Evolutionary conservation across 1,140 invertebrate genomes (phyloP), one percentile per base, ranked within the genome.

Genomic region (Penaeus japonicus): DNA sequence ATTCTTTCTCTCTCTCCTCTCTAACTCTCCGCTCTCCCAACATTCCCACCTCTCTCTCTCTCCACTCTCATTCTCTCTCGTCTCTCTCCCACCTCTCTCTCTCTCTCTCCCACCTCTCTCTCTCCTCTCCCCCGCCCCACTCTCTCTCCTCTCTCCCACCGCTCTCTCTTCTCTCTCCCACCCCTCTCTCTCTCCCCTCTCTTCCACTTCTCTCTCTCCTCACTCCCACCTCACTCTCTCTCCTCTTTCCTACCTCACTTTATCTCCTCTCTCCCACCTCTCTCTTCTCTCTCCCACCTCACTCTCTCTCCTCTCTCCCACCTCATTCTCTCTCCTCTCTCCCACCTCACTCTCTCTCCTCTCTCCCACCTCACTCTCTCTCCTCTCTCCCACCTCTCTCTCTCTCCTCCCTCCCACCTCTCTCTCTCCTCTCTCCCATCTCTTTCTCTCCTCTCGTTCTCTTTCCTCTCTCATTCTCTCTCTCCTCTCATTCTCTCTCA

Each of bases 251-350:
- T 83, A 24, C 70, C 55, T 83, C 32, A 65, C 78, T 80, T 53
- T 80, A 35, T 80, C 78, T 80, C 78, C 55, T 53, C 55, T 53
- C 55, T 53, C 55, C 78, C 55, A 35, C 55, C 78, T 80, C 78
- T 80, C 78, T 80, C n/a, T n/a, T n/a, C n/a, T n/a, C n/a, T n/a
- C n/a, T n/a, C n/a, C n/a, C n/a, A n/a, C n/a, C 78, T 80, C 78
- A 53, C 78, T 80, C 78, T 80, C 78, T 80, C 32, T 80, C 78
- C 55, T 54, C 57, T 54, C 57, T 54, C 57, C 18, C 30, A 20
- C 24, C 78, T 80, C 78, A n/a, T 27, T 80, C 47, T 80, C 35
- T n/a, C 78, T 80, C 78, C 24, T 54, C 57, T 27, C 30, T 54
- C 27, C 78, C 57, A 20, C 54, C 39, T 54, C 78, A 27, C 47